Percentiles rank a stretch among this genome's conserved stretches.
phyloP scores from a whole-genome alignment of 1,140 invertebrate genomes.

The Diorhabda elongata region DNA sequence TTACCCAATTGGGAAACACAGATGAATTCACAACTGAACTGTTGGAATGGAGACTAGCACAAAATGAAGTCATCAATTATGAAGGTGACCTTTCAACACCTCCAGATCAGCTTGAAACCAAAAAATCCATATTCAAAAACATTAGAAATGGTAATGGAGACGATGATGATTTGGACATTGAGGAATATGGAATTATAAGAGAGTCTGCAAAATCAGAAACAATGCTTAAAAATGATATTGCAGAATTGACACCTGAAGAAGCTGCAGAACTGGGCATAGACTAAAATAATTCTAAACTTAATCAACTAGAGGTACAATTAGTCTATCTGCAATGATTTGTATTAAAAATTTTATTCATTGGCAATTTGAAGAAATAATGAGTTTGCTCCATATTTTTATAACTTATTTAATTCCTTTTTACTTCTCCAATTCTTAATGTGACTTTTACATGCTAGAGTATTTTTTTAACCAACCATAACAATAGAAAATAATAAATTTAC shows the following conservation, averaged over 20 bases:
- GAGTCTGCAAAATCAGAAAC: constrained; percentile 28
- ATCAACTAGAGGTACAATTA: too few species aligned
- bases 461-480: too few species aligned
- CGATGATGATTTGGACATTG: constrained; percentile 42
- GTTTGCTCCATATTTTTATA: too few species aligned
- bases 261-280: constrained; percentile 41
- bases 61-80: constrained; percentile 48
- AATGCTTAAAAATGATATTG: constrained; percentile 19
- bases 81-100: constrained; percentile 43
- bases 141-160: constrained; percentile 39
- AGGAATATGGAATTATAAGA: constrained; percentile 31
- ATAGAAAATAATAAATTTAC: too few species aligned
- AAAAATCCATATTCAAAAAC: constrained; percentile 41
- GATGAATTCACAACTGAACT: constrained; percentile 94
- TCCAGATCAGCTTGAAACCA: constrained; percentile 35
- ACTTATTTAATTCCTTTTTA: too few species aligned
- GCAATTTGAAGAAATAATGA: too few species aligned
- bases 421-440: too few species aligned
- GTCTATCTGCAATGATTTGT: too few species aligned
- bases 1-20: constrained; percentile 88
- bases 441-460: too few species aligned
- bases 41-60: constrained; percentile 89
- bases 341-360: too few species aligned
- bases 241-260: constrained; percentile 44
- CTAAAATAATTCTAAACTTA: constrained; percentile 12